These are phyloP conservation scores for Pyxicephalus adspersus DNA, from an alignment of 2,113 vertebrate species.

Conservation along the genomic window DNA sequence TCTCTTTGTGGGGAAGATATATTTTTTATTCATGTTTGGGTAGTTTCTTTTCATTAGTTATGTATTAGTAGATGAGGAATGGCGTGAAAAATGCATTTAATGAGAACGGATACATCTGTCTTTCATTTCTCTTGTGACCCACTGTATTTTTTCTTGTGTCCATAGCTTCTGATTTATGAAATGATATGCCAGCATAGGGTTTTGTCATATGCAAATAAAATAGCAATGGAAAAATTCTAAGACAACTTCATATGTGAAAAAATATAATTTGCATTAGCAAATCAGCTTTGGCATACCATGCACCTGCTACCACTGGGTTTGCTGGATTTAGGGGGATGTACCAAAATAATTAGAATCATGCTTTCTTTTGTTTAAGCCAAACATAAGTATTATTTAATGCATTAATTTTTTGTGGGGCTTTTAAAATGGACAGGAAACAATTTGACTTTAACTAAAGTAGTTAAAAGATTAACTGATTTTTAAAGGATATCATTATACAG, in stretches of 20 bases:
- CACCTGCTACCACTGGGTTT: not conserved
- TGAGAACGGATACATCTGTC: constrained; percentile 29
- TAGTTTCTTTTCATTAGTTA: constrained; percentile 32
- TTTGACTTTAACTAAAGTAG: too few relatives aligned
- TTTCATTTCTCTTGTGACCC: constrained; percentile 5
- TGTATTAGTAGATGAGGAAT: constrained; percentile 19
- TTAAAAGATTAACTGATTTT: too few relatives aligned
- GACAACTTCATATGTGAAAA: not conserved
- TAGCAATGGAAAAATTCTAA: not conserved
- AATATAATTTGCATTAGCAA: not conserved
- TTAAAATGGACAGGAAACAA: too few relatives aligned
- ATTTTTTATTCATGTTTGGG: constrained; percentile 43
- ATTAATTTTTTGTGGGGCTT: too few relatives aligned
- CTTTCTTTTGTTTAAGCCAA: not conserved
- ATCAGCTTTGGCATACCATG: not conserved
- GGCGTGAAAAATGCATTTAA: constrained; percentile 15
- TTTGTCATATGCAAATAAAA: constrained; percentile 7
- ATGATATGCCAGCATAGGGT: not conserved
- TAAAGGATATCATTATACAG: too few relatives aligned
- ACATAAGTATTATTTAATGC: too few relatives aligned
- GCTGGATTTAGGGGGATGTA: not conserved
- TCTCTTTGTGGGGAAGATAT: constrained; percentile 2
- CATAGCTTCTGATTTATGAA: not conserved
- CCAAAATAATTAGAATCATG: not conserved
- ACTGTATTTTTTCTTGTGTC: constrained; percentile 8